A percentile compares a stretch with the other conserved stretches of the same genome.
These are phyloP conservation scores for Melanotaenia trifasciata DNA, from an alignment of 2,797 vertebrate species.

Conservation along the genomic window DNA sequence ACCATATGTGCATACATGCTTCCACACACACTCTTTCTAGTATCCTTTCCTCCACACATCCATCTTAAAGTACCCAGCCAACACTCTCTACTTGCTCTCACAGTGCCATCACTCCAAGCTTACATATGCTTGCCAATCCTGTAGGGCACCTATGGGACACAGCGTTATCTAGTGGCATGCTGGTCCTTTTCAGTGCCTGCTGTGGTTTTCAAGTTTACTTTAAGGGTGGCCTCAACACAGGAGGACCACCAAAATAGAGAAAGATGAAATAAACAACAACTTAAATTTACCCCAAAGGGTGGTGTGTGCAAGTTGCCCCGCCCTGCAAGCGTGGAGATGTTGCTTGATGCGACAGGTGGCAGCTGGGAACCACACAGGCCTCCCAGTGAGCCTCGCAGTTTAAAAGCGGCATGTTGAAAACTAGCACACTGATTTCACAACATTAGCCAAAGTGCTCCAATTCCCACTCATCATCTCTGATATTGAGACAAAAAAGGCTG, in stretches of 20 bases:
- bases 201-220: conserved; percentile 50
- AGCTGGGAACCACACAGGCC: conserved; percentile 59
- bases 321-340: conserved; percentile 46
- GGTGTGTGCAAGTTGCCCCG: conserved; percentile 45
- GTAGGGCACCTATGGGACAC: conserved; percentile 34
- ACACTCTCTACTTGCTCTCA: conserved; percentile 28
- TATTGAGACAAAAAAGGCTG: conserved; percentile 35
- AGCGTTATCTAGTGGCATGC: conserved; percentile 48
- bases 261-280: neutral
- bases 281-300: conserved; percentile 13
- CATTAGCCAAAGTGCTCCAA: conserved; percentile 34
- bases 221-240: conserved; percentile 48
- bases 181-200: conserved; percentile 41
- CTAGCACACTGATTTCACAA: conserved; percentile 48
- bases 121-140: conserved; percentile 42
- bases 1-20: conserved; percentile 33
- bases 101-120: conserved; percentile 39
- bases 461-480: conserved; percentile 38
- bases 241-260: conserved; percentile 29
- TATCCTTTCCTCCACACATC: conserved; percentile 21
- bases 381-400: conserved; percentile 54
- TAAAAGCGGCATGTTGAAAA: conserved; percentile 45
- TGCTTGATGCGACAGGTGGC: conserved; percentile 59
- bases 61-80: conserved; percentile 21
- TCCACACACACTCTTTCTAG: conserved; percentile 18